These are phyloP conservation scores for Fringilla coelebs DNA, from an alignment of 2,797 vertebrate species.

Conservation along the genomic window DNA sequence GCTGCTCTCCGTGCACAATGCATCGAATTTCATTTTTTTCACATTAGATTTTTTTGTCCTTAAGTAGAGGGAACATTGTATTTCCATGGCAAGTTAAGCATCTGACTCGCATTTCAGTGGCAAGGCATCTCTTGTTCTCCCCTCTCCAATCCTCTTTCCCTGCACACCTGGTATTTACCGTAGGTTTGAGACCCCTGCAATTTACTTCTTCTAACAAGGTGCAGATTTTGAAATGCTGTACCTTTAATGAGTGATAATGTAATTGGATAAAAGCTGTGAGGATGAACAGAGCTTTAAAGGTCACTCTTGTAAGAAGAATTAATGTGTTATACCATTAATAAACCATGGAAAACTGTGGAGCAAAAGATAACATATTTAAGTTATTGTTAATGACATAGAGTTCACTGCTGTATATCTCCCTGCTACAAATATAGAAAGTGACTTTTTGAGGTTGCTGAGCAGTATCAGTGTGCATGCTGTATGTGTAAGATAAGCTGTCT, in stretches of 20 bases:
- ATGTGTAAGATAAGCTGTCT: conserved; percentile 33
- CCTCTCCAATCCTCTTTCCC: conserved; percentile 3
- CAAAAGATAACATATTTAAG: conserved; percentile 79
- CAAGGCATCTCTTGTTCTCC: conserved; percentile 17
- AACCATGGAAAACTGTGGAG: conserved; percentile 72
- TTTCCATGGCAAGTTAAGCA: conserved; percentile 21
- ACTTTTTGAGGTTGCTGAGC: conserved; percentile 71
- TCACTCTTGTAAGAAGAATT: conserved; percentile 78
- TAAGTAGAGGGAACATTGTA: neutral
- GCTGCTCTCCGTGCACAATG: neutral
- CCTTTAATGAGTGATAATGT: conserved; percentile 77
- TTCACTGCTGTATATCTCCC: conserved; percentile 70
- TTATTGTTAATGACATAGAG: conserved; percentile 73
- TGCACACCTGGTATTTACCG: conserved; percentile 40
- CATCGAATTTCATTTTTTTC: neutral
- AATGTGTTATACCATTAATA: conserved; percentile 79
- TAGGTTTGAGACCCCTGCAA: conserved; percentile 56
- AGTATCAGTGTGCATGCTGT: neutral
- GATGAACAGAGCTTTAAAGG: conserved; percentile 79
- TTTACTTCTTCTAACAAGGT: conserved; percentile 72
- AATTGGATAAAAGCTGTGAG: conserved; percentile 78
- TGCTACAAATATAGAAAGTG: conserved; percentile 70
- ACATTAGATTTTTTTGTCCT: neutral
- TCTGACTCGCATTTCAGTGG: neutral
- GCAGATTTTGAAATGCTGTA: conserved; percentile 73